Base-by-base conservation (phyloP, 2,888 invertebrate genomes). In the Drosophila lutescens region DNA sequence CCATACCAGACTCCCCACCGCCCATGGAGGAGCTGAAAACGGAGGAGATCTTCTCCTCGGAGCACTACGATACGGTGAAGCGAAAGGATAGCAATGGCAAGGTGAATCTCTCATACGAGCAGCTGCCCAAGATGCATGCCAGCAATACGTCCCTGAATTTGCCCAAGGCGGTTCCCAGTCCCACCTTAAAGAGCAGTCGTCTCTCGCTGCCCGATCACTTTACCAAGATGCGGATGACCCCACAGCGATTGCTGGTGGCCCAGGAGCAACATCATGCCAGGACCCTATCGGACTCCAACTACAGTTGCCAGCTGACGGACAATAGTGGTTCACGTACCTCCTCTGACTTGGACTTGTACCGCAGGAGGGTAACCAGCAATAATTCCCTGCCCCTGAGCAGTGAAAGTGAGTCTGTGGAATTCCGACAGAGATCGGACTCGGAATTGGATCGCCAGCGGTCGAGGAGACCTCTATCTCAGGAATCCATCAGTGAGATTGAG, bases 381-480 rank as follows among this genome's bases (percentile, higher is more conserved):
- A 89, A 87, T 26, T 91, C 91, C 0, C 59, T 91, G 47, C 87
- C 89, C 0, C 79, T 88, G 26, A 91, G 90, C 69, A 92, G 91
- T 43, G 91, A 92, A 73, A 90, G 84, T 0, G 92, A 92, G 71
- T 93, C 93, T 0, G 92, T 94, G 4, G 95, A 95, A 77, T 92
- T 94, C 7, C 92, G 94, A 4, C 90, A 90, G 34, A 87, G 90
- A 13, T 91, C 92, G 8, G 93, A 93, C 76, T 93, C 94, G 70
- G 93, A 93, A 2, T 79, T 94, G 43, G 94, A 95, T 81, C 93
- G 93, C 30, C 94, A 94, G 79, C 91, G 95, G 44, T 96, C 95
- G 83, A 93, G 96, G 54, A 93, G 96, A 76, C 96, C 96, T 0
- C 93, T 96, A 4, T 96, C 96, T 20, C 95, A 96, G 87, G 95